Evolutionary conservation across 2,888 invertebrate species (phyloP).

Genomic region (Tuberolachnus salignus): DNA sequence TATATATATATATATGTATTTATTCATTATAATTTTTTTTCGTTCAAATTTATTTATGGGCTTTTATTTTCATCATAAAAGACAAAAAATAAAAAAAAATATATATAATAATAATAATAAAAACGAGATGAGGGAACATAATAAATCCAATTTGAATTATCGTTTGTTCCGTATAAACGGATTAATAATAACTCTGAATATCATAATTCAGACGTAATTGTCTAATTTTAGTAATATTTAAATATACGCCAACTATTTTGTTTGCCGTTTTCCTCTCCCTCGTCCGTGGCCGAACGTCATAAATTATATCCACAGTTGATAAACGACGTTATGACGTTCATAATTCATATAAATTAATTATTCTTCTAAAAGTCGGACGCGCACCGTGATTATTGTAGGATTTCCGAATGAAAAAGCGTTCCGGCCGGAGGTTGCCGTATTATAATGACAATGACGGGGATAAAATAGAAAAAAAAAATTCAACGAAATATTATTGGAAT

Average conservation of each 20-base stretch:
- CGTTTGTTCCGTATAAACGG: conserved; percentile 11
- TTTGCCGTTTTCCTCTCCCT: conserved; percentile 18
- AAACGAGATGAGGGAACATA: background rate
- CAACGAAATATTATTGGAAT: conserved; percentile 34
- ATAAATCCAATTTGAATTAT: conserved; percentile 37
- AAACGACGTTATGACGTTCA: conserved; percentile 39
- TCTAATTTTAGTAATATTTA: conserved; percentile 37
- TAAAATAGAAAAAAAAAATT: background rate
- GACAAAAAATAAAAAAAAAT: background rate
- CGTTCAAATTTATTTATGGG: conserved; percentile 19
- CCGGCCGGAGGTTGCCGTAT: conserved; percentile 32
- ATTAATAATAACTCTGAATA: conserved; percentile 29
- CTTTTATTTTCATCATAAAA: conserved; percentile 25
- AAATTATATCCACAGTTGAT: conserved; percentile 43
- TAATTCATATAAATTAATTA: conserved; percentile 46
- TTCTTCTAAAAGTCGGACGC: conserved; percentile 46
- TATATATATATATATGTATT: background rate
- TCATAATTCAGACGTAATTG: conserved; percentile 24
- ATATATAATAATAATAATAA: too few relatives aligned
- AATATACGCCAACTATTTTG: conserved; percentile 36
- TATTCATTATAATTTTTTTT: conserved; percentile 11
- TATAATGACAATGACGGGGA: conserved; percentile 29
- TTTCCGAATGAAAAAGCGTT: conserved; percentile 54
- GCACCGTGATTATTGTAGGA: conserved; percentile 49
- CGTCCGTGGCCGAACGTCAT: background rate